Evolutionary conservation across 2,888 invertebrate species (phyloP), one percentile per base, ranked within the genome.

Genomic region (Rotaria socialis): DNA sequence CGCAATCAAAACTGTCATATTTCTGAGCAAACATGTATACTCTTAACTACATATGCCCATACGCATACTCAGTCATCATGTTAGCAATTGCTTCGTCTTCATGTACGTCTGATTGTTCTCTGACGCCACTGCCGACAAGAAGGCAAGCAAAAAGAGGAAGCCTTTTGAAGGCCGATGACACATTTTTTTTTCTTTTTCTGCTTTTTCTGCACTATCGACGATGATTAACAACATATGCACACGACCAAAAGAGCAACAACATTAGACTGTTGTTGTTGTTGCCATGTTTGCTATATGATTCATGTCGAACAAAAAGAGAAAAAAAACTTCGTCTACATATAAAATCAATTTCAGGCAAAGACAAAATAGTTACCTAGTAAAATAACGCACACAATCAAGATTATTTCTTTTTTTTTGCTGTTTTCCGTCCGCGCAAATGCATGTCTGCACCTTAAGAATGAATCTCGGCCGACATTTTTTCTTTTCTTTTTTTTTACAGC

Each of bases 131-230:
- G 67, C 67, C 67, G 67, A 67, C 67, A 67, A 41, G 27, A 35
- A 14, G 35, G 35, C 27, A 27, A 27, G 27, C 27, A 67, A 67
- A 19, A 67, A 0, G 19, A 67, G 7, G 19, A 41, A 19, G 35
- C 6, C 0, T 35, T 67, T 67, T 67, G 35, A 35, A 67, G 67
- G 67, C 16, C 67, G 67, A 67, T 67, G 67, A 67, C 67, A 19
- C 67, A 67, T 67, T 67, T 67, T 67, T 67, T 67, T 67, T 67
- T 41, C 67, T 67, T 67, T 67, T 67, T 67, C 67, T 67, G n/a
- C 27, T 67, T 67, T 67, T 67, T 41, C 22, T 52, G 4, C 67
- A 67, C 27, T 35, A 19, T 27, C 7, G 35, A 67, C 67, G 67
- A 67, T 67, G 67, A 67, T 27, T 67, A 67, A 67, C 35, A 67